A percentile compares a stretch with the other conserved stretches of the same genome.
phyloP scores from a whole-genome alignment of 2,797 vertebrate genomes.

The Fistularia tabacaria region DNA sequence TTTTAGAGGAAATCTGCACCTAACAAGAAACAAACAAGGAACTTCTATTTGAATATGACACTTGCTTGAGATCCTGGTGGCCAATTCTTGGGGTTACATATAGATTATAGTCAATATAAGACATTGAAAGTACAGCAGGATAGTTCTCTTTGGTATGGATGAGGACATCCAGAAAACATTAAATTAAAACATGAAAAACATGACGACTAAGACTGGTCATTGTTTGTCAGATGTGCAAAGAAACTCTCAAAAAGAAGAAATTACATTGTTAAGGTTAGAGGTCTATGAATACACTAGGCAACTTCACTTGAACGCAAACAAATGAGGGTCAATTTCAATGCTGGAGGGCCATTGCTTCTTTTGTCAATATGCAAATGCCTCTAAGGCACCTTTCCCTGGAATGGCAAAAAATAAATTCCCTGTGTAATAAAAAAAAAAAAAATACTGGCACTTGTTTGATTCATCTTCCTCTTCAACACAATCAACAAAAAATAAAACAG shows the following conservation, averaged over 20 bases:
- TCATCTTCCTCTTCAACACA: neutral
- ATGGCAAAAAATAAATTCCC: conserved; percentile 47
- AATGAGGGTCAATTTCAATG: conserved; percentile 55
- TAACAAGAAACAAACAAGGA: conserved; percentile 36
- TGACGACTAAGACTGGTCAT: conserved; percentile 7
- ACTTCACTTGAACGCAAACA: conserved; percentile 24
- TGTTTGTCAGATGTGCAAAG: conserved; percentile 26
- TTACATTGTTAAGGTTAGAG: conserved; percentile 34
- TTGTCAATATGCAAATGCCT: conserved; percentile 42
- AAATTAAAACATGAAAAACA: conserved; percentile 4
- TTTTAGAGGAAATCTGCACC: conserved; percentile 40
- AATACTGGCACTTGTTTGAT: conserved; percentile 8
- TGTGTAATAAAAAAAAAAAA: conserved; percentile 24
- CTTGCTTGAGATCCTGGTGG: conserved; percentile 9
- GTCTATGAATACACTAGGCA: conserved; percentile 19
- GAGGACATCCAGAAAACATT: conserved; percentile 21
- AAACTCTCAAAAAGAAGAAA: conserved; percentile 24
- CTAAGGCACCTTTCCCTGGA: conserved; percentile 71
- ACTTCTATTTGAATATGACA: conserved; percentile 31
- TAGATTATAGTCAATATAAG: neutral
- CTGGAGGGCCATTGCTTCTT: conserved; percentile 51
- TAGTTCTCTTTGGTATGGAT: conserved; percentile 62
- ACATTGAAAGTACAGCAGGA: conserved; percentile 35
- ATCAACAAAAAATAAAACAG: too few species aligned
- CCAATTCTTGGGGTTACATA: conserved; percentile 9